Base-by-base conservation (phyloP, 2,797 vertebrate species). In the Amblyopsis hoosieri region DNA sequence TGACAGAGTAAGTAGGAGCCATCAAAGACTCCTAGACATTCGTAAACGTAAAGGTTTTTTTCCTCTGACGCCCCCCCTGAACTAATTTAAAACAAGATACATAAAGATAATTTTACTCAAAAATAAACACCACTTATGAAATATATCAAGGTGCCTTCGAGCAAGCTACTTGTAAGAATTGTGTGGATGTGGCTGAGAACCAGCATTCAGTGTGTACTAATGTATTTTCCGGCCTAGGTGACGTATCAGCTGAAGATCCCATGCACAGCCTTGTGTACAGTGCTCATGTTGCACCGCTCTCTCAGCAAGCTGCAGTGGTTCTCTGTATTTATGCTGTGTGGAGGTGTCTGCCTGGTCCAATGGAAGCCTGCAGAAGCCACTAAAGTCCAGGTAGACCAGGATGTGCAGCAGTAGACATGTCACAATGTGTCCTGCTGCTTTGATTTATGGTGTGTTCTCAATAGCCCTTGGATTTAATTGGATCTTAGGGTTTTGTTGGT, bases 221-320 rank as follows among this genome's bases (percentile, higher is more conserved):
- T 48, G 23, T 14, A 15, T 59, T 67, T 12, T n/a, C 57, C 63
- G 9, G 23, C 64, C 48, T 45, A 99, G 98, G 97, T 99, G 79
- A 99, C 97, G 0, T 99, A 99, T 74, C 98, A 99, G 81, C 73
- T 99, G 82, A 99, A 99, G 92, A 99, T 99, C 82, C 98, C 96
- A 0, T 99, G 96, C 78, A 99, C 98, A 2, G 98, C 98, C 9
- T 69, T 99, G 66, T 99, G 96, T 63, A 99, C 93, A 0, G 95
- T 99, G 51, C 78, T 99, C 47, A 99, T 99, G 98, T 89, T 99
- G 75, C 92, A 93, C 71, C 94, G 96, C 13, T 92, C 94, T 57
- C 95, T 99, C 2, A 95, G 89, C 78, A 93, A 92, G 66, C 74
- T 98, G 83, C 98, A 99, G 90, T 99, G 98, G 97, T 90, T 97